These are phyloP conservation scores for Dermatemys mawii DNA, from an alignment of 2,113 vertebrate genomes.

Conservation along the genomic window DNA sequence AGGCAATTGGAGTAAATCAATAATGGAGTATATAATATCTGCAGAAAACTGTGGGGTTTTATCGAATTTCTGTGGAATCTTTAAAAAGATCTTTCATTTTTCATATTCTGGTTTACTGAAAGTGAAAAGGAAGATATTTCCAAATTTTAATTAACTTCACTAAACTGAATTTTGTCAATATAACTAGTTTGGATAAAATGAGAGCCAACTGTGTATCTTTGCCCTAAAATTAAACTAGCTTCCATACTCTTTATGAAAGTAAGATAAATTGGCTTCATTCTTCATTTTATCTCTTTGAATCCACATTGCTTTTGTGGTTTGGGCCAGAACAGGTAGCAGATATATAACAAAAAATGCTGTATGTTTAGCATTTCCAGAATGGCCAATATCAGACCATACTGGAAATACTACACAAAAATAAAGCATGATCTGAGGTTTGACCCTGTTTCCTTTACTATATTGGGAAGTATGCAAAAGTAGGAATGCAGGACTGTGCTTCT, in stretches of 20 bases:
- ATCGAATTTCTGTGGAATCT: not conserved
- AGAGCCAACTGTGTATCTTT: not conserved
- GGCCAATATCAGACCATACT: not conserved
- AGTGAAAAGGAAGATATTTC: fast-evolving
- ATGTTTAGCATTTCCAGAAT: not conserved
- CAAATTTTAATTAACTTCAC: not conserved
- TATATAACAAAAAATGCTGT: not conserved
- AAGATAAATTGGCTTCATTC: not conserved
- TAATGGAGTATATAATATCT: not conserved
- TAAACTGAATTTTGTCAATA: not conserved
- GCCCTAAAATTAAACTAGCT: not conserved
- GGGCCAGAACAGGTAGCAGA: not conserved
- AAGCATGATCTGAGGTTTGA: fast-evolving
- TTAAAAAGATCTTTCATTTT: not conserved
- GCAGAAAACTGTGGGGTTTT: not conserved
- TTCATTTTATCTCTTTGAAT: not conserved
- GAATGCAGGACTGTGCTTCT: not conserved
- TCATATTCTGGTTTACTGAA: not conserved
- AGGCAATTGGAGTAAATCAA: not conserved
- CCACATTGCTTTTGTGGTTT: not conserved
- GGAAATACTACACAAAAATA: not conserved
- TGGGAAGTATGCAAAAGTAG: not conserved
- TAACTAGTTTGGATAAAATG: not conserved
- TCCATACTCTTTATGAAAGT: not conserved
- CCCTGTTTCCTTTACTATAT: not conserved